Evolutionary conservation across 2,113 vertebrate species (phyloP), one percentile per base, ranked within the genome.

Genomic region (Tyrannus savana): DNA sequence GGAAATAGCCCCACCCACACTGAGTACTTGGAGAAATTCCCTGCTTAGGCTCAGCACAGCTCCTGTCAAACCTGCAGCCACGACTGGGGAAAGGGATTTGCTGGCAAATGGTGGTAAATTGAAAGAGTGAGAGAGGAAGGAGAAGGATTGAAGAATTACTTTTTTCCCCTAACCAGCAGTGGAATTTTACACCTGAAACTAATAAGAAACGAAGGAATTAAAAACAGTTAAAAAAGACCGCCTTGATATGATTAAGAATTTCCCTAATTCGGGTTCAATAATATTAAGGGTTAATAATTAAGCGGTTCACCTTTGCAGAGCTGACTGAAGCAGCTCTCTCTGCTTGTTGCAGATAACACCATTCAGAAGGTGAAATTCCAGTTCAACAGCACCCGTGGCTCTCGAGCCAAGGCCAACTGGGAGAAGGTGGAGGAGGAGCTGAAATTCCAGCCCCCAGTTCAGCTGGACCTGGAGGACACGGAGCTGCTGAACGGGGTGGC

Each of bases 331-430:
- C 33, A 5, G 63, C 58, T 39, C 50, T 84, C 71, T 33, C 19
- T 75, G 35, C 24, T 55, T 6, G 46, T 96, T 91, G 11, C 97
- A 99, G 99, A 99, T 58, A 95, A 97, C 28, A 47, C 97, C 89
- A 99, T 99, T 89, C 99, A 99, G 97, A 99, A 98, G 84, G 97
- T 99, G 75, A 99, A 99, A 95, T 98, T 97, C 63, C 99, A 98
- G 60, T 99, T 99, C 97, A 99, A 98, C 95, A 96, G 93, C 23
- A 94, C 66, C 2, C 97, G 94, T 3, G 93, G 97, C 79, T 97
- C 98, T 12, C 97, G 97, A 17, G 92, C 96, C 21, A 97, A 95
- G 79, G 97, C 97, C 87, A 98, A 86, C n/a, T 83, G 99, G 95
- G 97, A 97, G 17, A 98, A 98, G 87, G 95, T 99, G 62, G 98